Conservation (phyloP, 1,140 invertebrate species). For the Penaeus indicus region DNA sequence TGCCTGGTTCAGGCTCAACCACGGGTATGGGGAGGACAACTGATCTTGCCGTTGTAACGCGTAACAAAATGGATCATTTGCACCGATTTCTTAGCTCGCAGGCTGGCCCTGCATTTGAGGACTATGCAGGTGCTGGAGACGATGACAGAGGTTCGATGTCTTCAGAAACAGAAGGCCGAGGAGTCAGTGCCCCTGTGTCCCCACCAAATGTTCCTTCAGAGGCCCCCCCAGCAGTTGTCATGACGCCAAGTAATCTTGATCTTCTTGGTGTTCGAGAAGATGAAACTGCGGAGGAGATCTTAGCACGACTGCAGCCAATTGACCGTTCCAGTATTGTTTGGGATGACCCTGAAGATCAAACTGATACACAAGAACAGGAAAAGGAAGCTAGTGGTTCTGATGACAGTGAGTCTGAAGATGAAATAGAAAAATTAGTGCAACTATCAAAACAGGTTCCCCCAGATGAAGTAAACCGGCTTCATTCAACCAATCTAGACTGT, state of each 20-base stretch:
- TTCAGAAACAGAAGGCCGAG: constrained; percentile 64
- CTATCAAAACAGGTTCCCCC: constrained; percentile 68
- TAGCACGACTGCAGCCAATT: constrained; percentile 77
- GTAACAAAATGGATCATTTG: constrained; percentile 75
- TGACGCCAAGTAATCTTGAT: constrained; percentile 67
- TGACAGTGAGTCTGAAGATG: constrained; percentile 68
- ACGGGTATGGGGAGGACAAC: constrained; percentile 62
- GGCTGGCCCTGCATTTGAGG: constrained; percentile 66
- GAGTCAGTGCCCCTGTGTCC: constrained; percentile 45
- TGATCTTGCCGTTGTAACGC: constrained; percentile 67
- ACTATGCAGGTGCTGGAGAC: constrained; percentile 38
- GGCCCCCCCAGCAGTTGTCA: constrained; percentile 22
- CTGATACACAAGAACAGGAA: constrained; percentile 68
- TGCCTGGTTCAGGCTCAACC: constrained; percentile 39
- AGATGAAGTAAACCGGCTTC: constrained; percentile 71
- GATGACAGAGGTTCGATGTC: constrained; percentile 67
- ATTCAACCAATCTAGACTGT: constrained; percentile 72
- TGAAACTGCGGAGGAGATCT: constrained; percentile 74
- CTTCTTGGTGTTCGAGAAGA: constrained; percentile 67
- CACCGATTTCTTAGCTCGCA: constrained; percentile 74
- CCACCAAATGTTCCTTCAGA: constrained; percentile 23
- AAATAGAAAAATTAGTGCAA: constrained; percentile 65
- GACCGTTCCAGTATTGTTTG: constrained; percentile 75
- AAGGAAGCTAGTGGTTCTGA: constrained; percentile 69
- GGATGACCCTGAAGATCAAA: constrained; percentile 68